Percentiles rank a stretch among this genome's conserved stretches.
These are phyloP conservation scores for Mesoclemmys tuberculata DNA, from an alignment of 2,113 vertebrate genomes.

Conservation along the genomic window DNA sequence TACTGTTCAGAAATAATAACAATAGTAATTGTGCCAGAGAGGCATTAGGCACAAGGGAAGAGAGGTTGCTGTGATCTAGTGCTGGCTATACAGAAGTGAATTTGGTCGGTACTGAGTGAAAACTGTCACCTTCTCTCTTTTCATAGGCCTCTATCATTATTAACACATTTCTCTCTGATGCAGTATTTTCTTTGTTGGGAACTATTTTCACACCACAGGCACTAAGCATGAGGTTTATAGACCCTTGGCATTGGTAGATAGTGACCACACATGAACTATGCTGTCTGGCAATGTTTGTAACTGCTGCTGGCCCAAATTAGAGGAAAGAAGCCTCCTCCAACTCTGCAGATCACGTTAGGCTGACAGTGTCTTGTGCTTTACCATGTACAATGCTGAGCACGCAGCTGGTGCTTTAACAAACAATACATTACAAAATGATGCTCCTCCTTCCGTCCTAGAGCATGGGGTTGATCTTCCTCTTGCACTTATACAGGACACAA, in stretches of 20 bases:
- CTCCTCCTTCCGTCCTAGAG: not conserved
- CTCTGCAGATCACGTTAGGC: not conserved
- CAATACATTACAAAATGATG: not conserved
- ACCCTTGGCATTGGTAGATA: not conserved
- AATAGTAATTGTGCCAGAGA: not conserved
- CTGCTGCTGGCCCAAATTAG: not conserved
- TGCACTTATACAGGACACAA: not conserved
- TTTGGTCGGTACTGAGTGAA: not conserved
- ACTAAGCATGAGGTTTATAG: not conserved
- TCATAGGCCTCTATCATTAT: not conserved
- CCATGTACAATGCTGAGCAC: not conserved
- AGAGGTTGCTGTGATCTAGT: not conserved
- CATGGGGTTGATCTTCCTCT: not conserved
- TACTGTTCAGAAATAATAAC: not conserved
- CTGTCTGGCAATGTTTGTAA: not conserved
- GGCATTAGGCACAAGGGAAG: not conserved
- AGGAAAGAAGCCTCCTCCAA: not conserved
- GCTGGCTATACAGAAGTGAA: not conserved
- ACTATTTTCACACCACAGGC: not conserved
- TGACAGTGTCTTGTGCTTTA: slow-evolving; percentile 15
- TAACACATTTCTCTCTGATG: not conserved
- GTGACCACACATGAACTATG: not conserved
- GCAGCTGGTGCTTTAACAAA: not conserved
- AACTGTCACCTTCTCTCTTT: not conserved
- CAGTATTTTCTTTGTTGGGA: not conserved